A percentile compares a stretch with the other conserved stretches of the same genome.
phyloP scores from a whole-genome alignment of 2,113 vertebrate genomes.

The Microcebus ravelobensis region DNA sequence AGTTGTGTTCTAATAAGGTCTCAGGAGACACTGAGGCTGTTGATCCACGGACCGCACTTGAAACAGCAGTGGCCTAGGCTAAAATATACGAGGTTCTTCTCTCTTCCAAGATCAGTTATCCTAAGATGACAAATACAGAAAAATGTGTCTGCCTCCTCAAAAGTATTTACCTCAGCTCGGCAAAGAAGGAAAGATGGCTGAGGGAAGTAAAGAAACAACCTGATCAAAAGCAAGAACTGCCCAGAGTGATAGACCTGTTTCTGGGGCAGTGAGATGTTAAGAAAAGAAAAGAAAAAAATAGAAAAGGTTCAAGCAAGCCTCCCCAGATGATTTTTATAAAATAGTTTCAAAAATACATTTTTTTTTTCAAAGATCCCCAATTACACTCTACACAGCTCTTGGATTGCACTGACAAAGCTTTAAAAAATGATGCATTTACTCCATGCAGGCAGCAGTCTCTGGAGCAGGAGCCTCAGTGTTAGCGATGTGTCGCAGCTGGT shows the following conservation, averaged over 20 bases:
- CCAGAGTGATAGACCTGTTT: slow-evolving; percentile 73
- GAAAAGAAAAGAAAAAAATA: slow-evolving; percentile 8
- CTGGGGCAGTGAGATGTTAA: not conserved
- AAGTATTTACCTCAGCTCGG: not conserved
- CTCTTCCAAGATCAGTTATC: not conserved
- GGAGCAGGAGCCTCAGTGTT: slow-evolving; percentile 49
- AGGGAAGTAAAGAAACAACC: slow-evolving; percentile 53
- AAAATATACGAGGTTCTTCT: not conserved
- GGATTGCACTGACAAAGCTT: slow-evolving; percentile 68
- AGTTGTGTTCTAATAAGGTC: not conserved
- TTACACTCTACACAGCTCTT: slow-evolving; percentile 49
- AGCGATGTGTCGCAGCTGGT: slow-evolving; percentile 75
- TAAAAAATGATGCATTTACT: slow-evolving; percentile 63
- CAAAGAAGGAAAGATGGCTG: not conserved
- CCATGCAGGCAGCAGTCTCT: slow-evolving; percentile 59
- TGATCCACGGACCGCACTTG: not conserved
- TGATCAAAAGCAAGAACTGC: slow-evolving; percentile 56
- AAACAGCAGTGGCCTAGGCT: not conserved
- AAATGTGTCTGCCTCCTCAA: not conserved
- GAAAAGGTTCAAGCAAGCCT: slow-evolving; percentile 44
- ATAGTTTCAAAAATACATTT: slow-evolving; percentile 66
- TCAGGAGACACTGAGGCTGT: not conserved
- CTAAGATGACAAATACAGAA: not conserved
- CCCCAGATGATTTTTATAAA: slow-evolving; percentile 72
- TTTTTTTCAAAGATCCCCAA: slow-evolving; percentile 60